phyloP scores from a whole-genome alignment of 2,113 vertebrate genomes.

The Myiozetetes cayanensis region DNA sequence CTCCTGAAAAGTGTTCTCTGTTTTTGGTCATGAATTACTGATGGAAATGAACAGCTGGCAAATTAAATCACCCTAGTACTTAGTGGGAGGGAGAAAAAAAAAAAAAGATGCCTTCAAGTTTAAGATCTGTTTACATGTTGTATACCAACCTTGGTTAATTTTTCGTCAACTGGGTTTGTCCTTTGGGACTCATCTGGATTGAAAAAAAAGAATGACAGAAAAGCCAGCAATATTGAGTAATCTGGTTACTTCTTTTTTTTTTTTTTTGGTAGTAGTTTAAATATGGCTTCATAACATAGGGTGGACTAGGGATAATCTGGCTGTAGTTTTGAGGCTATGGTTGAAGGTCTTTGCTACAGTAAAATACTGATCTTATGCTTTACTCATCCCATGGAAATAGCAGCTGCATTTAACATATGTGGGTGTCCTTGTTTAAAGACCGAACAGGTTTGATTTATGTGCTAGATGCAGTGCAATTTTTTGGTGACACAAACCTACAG shows the following conservation, averaged over 20 bases:
- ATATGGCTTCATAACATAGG: fast-evolving
- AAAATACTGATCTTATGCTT: neutral
- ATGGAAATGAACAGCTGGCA: constrained; percentile 55
- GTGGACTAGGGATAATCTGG: neutral
- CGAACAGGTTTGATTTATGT: neutral
- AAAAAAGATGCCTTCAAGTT: neutral
- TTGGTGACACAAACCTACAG: neutral
- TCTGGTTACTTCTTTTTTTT: neutral
- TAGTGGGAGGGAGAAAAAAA: neutral
- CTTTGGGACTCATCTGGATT: neutral
- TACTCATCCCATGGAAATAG: neutral
- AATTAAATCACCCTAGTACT: neutral
- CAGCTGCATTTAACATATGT: neutral
- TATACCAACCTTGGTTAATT: neutral
- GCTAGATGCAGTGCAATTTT: neutral
- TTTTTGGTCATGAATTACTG: constrained; percentile 25
- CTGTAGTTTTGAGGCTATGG: neutral
- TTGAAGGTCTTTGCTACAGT: neutral
- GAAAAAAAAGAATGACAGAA: neutral
- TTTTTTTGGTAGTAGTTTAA: neutral
- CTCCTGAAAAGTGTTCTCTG: constrained; percentile 17
- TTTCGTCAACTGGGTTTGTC: neutral
- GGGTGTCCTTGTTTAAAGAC: neutral
- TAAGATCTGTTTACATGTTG: neutral
- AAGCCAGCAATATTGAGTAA: neutral